Base-by-base conservation (phyloP, 92 coral and sea anemone species). In the Paramuricea clavata region DNA sequence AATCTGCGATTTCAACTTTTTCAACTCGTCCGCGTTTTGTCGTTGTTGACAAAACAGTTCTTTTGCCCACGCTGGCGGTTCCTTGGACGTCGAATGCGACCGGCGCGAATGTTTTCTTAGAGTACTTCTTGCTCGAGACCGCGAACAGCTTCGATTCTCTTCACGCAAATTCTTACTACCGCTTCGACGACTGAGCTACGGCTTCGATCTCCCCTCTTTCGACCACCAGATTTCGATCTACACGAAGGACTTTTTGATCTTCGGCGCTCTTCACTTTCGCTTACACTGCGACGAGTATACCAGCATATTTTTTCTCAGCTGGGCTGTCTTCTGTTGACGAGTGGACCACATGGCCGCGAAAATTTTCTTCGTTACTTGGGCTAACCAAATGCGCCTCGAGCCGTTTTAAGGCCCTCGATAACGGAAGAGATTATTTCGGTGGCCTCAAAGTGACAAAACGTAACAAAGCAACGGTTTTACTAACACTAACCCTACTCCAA, bases 1-100 rank as follows among this genome's bases (percentile, higher is more conserved):
- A 30, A 83, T 7, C 12, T 83, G 78, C 47, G 81, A 60, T 54
- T 83, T 85, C 21, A 89, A 62, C 47, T 65, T 54, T 12, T 65
- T 62, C 31, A 70, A 26, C 30, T 87, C 90, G 12, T 27, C 76
- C 0, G 91, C 91, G 33, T 87, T 87, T n/a, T 31, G 64, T 23
- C 52, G 44, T 35, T 87, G 83, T 59, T 87, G 91, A 8, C 33
- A 34, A 19, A 87, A 67, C 65, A 87, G 35, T 49, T 87, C 91
- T 15, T 60, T 56, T 0, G 87, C 83, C 84, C 92, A 64, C 28
- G 62, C 25, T 33, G 87, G 91, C 23, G 88, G 78, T 57, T 76
- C 71, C 39, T 49, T 54, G 50, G 78, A 19, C 52, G 78, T n/a
- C n/a, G 17, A 47, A 47, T 9, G 13, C 52, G 52, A 12, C 52